Evolutionary conservation across 2,113 vertebrate genomes (phyloP).

Genomic region (Cynopterus brachyotis): DNA sequence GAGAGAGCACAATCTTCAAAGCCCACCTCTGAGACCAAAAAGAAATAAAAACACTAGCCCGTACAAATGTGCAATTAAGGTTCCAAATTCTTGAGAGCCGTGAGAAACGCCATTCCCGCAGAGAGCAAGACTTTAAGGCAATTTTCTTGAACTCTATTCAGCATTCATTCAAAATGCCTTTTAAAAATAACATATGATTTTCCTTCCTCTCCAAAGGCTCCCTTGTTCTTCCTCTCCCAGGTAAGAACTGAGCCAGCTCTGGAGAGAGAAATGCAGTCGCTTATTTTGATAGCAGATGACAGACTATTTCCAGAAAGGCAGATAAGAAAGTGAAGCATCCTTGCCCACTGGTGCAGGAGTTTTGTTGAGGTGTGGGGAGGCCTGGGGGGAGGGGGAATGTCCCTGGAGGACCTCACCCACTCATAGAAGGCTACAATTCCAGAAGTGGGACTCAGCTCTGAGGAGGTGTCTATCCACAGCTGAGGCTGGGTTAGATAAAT

Average conservation of each 20-base stretch:
- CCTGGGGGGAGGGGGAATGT: no score
- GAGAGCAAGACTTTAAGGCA: slow-evolving; percentile 84
- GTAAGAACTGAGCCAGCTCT: slow-evolving; percentile 59
- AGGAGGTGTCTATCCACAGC: background rate
- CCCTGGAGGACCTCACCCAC: background rate
- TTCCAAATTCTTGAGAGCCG: slow-evolving; percentile 83
- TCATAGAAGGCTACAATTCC: background rate
- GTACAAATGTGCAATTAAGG: slow-evolving; percentile 85
- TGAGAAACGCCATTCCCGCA: slow-evolving; percentile 78
- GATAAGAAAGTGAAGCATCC: slow-evolving; percentile 33
- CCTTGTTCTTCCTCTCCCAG: slow-evolving; percentile 68
- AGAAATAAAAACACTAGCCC: slow-evolving; percentile 85
- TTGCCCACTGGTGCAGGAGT: background rate
- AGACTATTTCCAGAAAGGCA: slow-evolving; percentile 45
- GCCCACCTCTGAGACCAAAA: slow-evolving; percentile 84
- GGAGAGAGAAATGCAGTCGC: background rate
- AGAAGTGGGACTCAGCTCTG: background rate
- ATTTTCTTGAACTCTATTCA: slow-evolving; percentile 84
- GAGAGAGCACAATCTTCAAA: slow-evolving; percentile 83
- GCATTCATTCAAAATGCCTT: slow-evolving; percentile 82
- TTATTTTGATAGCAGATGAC: slow-evolving; percentile 45
- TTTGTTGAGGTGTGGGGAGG: background rate
- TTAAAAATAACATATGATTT: slow-evolving; percentile 82
- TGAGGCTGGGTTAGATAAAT: background rate
- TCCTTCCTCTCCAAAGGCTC: slow-evolving; percentile 40